A percentile compares a stretch with the other conserved stretches of the same genome.
Conservation (phyloP, 2,888 invertebrate species). For the Pyralis farinalis region DNA sequence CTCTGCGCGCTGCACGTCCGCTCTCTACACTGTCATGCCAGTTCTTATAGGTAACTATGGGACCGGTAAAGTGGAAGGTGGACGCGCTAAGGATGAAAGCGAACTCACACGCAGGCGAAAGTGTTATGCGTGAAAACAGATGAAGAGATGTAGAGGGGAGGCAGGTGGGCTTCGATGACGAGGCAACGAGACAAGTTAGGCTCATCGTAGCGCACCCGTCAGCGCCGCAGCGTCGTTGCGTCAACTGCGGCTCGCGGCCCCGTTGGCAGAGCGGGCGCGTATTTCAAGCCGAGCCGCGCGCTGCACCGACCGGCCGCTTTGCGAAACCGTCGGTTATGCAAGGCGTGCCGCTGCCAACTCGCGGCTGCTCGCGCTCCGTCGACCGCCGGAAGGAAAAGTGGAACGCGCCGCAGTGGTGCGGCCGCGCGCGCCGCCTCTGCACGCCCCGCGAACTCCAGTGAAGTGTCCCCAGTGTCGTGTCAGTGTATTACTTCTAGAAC, state of each 20-base stretch:
- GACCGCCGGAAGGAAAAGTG: constrained; percentile 78
- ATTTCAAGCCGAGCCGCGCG: constrained; percentile 70
- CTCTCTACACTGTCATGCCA: constrained; percentile 17
- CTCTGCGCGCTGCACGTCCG: constrained; percentile 20
- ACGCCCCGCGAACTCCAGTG: constrained; percentile 68
- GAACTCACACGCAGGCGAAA: constrained; percentile 61
- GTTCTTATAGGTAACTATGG: constrained; percentile 16
- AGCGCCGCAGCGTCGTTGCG: constrained; percentile 40
- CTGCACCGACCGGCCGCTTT: constrained; percentile 69
- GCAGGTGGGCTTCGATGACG: constrained; percentile 39
- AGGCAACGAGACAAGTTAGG: constrained; percentile 19
- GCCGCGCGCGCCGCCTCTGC: constrained; percentile 73
- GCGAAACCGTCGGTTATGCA: constrained; percentile 79
- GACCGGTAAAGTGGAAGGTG: constrained; percentile 38
- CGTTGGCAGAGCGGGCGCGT: constrained; percentile 65
- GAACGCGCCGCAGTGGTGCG: constrained; percentile 76
- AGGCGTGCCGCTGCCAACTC: constrained; percentile 78
- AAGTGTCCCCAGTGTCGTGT: constrained; percentile 74
- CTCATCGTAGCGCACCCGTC: constrained; percentile 23
- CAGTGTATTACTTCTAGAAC: constrained; percentile 78
- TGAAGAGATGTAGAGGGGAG: constrained; percentile 47
- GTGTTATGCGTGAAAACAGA: constrained; percentile 67
- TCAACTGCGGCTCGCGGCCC: constrained; percentile 53
- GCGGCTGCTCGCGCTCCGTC: constrained; percentile 46
- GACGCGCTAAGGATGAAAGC: constrained; percentile 60